Base-by-base conservation (phyloP, 2,797 vertebrate genomes). In the Rachycentron canadum region DNA sequence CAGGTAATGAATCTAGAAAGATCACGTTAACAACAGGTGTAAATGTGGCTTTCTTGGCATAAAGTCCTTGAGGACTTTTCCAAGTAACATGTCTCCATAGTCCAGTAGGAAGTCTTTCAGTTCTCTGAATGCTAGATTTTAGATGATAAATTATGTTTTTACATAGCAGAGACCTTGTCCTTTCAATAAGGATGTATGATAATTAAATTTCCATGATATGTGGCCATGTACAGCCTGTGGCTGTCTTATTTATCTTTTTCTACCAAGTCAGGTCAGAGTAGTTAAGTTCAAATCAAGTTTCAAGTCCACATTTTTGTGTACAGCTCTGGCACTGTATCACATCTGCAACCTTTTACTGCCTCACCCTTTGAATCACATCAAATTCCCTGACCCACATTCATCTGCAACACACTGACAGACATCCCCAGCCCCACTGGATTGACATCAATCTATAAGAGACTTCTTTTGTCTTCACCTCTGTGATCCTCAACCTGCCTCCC, bases 361-460 rank as follows among this genome's bases (percentile, higher is more conserved):
- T 75, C 52, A 69, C 62, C 61, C 47, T 14, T 61, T 64, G 56
- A 66, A 68, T 53, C 67, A 60, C 73, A 73, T 67, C 21, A 67
- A 70, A 68, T 67, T 72, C 41, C 71, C 62, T 76, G 80, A 82
- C 77, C 72, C 82, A 85, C 36, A 78, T 86, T 88, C 67, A 81
- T 70, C 61, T 84, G 69, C 60, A 79, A 40, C 75, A 73, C 73
- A 74, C 72, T 73, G 56, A 81, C 77, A 79, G 86, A 73, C 49
- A 62, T 63, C 50, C 67, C 68, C 66, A 73, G 40, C 76, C 55
- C 25, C 36, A 63, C 62, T 68, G 59, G 50, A 32, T 28, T 79
- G 59, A 73, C 78, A 76, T 78, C 83, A 85, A 41, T 82, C 78
- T 69, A 56, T 58, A 68, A 68, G 40, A 77, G 57, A 59, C 69